Evolutionary conservation across 2,888 invertebrate species (phyloP).

Genomic region (Diabrotica balteata): DNA sequence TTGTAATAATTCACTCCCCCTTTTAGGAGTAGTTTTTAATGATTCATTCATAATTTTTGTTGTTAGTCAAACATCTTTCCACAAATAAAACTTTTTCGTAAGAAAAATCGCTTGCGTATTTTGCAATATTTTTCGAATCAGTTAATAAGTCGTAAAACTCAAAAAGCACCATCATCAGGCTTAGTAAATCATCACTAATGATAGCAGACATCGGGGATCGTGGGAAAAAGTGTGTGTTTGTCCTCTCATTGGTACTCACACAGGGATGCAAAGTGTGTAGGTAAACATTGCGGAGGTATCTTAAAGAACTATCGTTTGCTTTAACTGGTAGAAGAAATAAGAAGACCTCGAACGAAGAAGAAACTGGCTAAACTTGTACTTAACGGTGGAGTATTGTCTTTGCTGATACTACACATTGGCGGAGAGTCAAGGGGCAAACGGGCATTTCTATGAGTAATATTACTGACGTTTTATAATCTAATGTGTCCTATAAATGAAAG

Average conservation of each 20-base stretch:
- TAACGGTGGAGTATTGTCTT: conserved; percentile 11
- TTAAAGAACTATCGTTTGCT: conserved; percentile 47
- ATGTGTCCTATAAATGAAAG: no score
- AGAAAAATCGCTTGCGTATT: no score
- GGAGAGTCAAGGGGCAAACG: background rate
- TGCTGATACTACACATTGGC: conserved; percentile 2
- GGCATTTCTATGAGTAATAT: no score
- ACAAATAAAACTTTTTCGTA: no score
- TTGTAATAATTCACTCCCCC: no score
- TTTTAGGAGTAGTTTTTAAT: no score
- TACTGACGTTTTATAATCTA: no score
- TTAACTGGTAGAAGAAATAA: conserved; percentile 30
- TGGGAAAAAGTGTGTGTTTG: conserved; percentile 48
- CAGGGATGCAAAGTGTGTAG: conserved; percentile 57
- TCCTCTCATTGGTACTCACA: conserved; percentile 49
- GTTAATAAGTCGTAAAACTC: background rate
- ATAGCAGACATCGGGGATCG: conserved; percentile 33
- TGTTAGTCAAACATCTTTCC: no score
- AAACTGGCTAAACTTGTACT: conserved; percentile 25
- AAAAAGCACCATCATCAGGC: no score
- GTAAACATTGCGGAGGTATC: conserved; percentile 56
- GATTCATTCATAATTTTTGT: no score
- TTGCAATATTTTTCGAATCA: background rate
- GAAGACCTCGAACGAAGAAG: conserved; percentile 19
- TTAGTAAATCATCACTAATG: conserved; percentile 28